Evolutionary conservation across 2,888 invertebrate genomes (phyloP), one percentile per base, ranked within the genome.

Genomic region (Hydraecia micacea): DNA sequence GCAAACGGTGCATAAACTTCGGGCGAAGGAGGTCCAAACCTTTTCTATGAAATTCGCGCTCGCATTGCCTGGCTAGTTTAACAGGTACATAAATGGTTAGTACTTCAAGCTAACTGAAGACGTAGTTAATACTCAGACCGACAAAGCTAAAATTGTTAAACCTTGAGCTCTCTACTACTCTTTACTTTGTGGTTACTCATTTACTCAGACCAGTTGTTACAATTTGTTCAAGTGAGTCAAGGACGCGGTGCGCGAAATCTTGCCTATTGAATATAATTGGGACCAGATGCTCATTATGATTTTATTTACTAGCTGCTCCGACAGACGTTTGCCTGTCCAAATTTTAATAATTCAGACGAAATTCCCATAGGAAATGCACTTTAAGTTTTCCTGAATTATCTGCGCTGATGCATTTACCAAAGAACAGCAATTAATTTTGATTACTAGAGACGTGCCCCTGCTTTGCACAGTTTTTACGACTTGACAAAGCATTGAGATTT

Each of bases 191-290:
- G 65, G 84, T 79, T 32, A 75, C 70, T 75, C 66, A 67, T 62
- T 36, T 67, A 80, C 36, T 62, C 67, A 69, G 75, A 58, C 63
- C 25, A n/a, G 25, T 42, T 60, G 83, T 77, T 85, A 80, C 66
- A 80, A 85, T 77, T 85, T 80, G 77, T 72, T 76, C 13, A 76
- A 83, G 39, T 86, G 71, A 78, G 62, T 42, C 77, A 85, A 85
- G 86, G 83, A 76, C 75, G 28, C 9, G 7, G 66, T 55, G 52
- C 39, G 79, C 66, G 67, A 79, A 78, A 62, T 55, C n/a, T 46
- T 63, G 60, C 63, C 75, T 55, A 32, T 46, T 62, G n/a, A 72
- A 71, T 49, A 42, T 77, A 68, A 78, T 71, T 73, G 58, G 46
- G 15, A 69, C 39, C 52, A 83, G 58, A 55, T 74, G 74, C 25